phyloP scores from a whole-genome alignment of 2,888 invertebrate species.

The Anodontia alba region DNA sequence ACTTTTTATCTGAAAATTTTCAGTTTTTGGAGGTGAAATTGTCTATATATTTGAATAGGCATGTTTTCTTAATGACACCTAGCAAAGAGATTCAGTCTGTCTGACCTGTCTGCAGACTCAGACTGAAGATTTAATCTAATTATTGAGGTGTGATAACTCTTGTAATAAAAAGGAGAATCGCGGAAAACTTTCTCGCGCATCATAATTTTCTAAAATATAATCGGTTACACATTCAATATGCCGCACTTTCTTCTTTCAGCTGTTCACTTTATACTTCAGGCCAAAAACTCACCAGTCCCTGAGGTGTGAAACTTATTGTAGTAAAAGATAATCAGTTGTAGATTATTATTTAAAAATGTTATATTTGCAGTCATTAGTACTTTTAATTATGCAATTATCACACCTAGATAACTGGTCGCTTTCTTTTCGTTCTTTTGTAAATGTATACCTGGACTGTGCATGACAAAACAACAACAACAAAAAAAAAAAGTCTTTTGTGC shows the following conservation, averaged over 20 bases:
- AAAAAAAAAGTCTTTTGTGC: too few species aligned
- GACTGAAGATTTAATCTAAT: neutral
- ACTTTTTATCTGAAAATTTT: too few species aligned
- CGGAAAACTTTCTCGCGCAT: too few species aligned
- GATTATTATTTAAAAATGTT: neutral
- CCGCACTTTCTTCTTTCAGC: neutral
- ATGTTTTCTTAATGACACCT: too few species aligned
- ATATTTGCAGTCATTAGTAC: neutral
- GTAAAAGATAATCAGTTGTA: neutral
- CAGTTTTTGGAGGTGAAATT: too few species aligned
- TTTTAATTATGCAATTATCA: neutral
- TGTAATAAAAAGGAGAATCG: neutral
- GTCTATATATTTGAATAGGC: too few species aligned
- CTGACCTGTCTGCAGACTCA: too few species aligned
- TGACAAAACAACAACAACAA: too few species aligned
- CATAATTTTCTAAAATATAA: too few species aligned
- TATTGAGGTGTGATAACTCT: neutral
- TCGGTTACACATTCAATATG: neutral
- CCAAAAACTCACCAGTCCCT: neutral
- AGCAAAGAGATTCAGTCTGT: too few species aligned
- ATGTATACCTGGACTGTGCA: too few species aligned
- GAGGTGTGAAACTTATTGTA: neutral
- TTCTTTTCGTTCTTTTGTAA: too few species aligned
- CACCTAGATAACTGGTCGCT: neutral
- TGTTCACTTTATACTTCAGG: neutral